Evolutionary conservation across 2,888 invertebrate species (phyloP).

Genomic region (Chalcosyrphus nemorum): DNA sequence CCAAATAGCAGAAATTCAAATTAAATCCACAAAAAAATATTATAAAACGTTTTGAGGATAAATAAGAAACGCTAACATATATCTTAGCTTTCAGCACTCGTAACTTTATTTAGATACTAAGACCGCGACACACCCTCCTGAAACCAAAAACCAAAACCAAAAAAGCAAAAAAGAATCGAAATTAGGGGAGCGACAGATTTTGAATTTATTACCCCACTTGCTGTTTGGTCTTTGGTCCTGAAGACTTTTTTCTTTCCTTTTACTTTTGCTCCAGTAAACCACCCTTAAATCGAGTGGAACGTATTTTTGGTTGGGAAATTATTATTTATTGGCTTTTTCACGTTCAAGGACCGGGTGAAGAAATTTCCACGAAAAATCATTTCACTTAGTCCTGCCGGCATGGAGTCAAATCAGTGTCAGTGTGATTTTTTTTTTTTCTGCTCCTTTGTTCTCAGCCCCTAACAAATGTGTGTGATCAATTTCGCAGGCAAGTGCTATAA

Average conservation of each 20-base stretch:
- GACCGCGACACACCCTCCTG: constrained; percentile 3
- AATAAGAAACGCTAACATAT: constrained; percentile 36
- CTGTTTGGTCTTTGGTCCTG: constrained; percentile 40
- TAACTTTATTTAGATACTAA: constrained; percentile 43
- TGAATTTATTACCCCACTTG: constrained; percentile 69
- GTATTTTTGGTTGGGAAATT: constrained; percentile 66
- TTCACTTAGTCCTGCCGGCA: constrained; percentile 21
- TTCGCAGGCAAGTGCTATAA: constrained; percentile 57
- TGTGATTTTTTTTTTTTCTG: not conserved
- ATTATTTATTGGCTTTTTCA: constrained; percentile 66
- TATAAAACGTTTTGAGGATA: constrained; percentile 35
- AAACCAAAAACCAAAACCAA: too few relatives aligned
- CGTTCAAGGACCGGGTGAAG: constrained; percentile 6
- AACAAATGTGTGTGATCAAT: constrained; percentile 67
- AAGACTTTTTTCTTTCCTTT: constrained; percentile 5
- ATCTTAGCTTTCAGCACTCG: constrained; percentile 32
- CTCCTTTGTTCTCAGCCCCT: not conserved
- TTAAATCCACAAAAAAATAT: constrained; percentile 41
- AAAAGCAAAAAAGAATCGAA: constrained; percentile 15
- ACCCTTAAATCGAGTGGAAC: constrained; percentile 71
- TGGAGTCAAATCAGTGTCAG: constrained; percentile 65
- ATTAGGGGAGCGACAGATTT: constrained; percentile 53
- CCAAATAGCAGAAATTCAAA: constrained; percentile 12
- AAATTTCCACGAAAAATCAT: constrained; percentile 34
- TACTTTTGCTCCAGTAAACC: constrained; percentile 21